Evolutionary conservation across 2,888 invertebrate genomes (phyloP).

Genomic region (Margaritifera margaritifera): DNA sequence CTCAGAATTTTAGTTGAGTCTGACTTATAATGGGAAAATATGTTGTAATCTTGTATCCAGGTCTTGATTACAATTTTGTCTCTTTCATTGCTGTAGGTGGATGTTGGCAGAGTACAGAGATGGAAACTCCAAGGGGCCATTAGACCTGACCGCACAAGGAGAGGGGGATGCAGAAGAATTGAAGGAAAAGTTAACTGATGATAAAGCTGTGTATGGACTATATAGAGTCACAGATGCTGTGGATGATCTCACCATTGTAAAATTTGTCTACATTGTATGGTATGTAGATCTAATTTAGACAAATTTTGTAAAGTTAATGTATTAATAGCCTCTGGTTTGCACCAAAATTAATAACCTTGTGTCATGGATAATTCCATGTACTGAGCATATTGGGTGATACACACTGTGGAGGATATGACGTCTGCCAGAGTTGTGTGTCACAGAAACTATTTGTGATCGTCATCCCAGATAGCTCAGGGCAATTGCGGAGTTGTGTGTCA

Average conservation of each 20-base stretch:
- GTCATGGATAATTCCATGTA: no score
- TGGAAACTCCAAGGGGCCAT: slow-evolving; percentile 53
- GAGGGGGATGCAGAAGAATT: slow-evolving; percentile 59
- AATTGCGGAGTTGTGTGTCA: no score
- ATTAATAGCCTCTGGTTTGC: neutral
- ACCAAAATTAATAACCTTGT: no score
- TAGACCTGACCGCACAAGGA: slow-evolving; percentile 50
- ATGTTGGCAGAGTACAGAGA: slow-evolving; percentile 48
- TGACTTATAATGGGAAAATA: no score
- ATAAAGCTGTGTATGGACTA: slow-evolving; percentile 64
- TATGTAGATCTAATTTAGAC: slow-evolving; percentile 34
- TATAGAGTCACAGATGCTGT: slow-evolving; percentile 64
- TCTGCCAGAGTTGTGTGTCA: no score
- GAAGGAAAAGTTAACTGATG: slow-evolving; percentile 48
- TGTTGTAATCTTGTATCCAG: no score
- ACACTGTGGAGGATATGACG: no score
- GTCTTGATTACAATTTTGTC: neutral
- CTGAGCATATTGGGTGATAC: no score
- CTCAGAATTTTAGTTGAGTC: no score
- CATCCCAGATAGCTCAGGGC: no score
- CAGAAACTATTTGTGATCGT: no score
- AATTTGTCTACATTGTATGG: slow-evolving; percentile 71
- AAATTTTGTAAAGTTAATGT: no score
- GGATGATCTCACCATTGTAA: slow-evolving; percentile 68
- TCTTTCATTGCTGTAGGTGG: slow-evolving; percentile 29